These are phyloP conservation scores for Campodea augens DNA, from an alignment of 1,140 invertebrate genomes.

Conservation along the genomic window DNA sequence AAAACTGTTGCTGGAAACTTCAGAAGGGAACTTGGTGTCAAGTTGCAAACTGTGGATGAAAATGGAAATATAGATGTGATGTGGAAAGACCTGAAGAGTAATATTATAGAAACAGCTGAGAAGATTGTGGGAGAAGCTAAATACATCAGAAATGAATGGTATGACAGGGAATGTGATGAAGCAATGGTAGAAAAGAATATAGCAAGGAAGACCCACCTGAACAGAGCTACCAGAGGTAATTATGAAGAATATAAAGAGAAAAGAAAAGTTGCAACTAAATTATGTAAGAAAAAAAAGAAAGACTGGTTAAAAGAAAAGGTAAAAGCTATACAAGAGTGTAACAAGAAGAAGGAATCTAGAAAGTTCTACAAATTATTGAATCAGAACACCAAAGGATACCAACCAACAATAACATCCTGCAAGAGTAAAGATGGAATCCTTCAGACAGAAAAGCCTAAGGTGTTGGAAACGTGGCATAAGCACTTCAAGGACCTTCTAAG, in stretches of 20 bases:
- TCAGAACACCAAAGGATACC: neutral
- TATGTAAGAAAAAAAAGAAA: neutral
- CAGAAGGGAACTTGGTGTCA: conserved; percentile 3
- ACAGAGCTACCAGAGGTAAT: neutral
- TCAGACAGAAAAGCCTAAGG: conserved; percentile 3
- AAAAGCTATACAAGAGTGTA: neutral
- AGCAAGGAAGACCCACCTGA: neutral
- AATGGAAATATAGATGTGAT: conserved; percentile 5
- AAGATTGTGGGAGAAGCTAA: too few relatives aligned
- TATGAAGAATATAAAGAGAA: neutral
- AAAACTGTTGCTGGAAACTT: neutral
- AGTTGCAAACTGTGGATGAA: neutral
- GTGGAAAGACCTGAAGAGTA: neutral
- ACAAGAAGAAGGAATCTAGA: neutral
- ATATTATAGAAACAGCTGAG: neutral
- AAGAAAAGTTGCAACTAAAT: neutral
- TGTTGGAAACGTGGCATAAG: conserved; percentile 4
- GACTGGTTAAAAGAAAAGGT: neutral
- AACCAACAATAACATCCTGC: neutral
- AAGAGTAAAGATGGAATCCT: neutral
- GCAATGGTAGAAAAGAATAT: too few relatives aligned
- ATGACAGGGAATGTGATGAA: too few relatives aligned
- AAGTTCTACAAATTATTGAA: neutral
- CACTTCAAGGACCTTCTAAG: conserved; percentile 1
- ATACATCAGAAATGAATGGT: too few relatives aligned